phyloP scores from a whole-genome alignment of 2,888 invertebrate species.

The Agrochola lychnidis region DNA sequence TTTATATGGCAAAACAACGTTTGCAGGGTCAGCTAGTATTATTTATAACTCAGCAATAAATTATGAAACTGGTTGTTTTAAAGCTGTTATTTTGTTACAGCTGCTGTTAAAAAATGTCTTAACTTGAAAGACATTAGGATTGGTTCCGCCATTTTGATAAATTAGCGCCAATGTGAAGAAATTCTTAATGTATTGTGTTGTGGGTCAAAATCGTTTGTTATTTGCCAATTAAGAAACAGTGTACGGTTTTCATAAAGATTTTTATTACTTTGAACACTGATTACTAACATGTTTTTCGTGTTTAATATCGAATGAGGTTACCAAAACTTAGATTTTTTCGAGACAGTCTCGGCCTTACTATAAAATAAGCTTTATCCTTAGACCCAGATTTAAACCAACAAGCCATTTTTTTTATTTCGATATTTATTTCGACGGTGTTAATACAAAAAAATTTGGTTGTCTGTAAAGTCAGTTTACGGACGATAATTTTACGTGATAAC shows the following conservation, averaged over 20 bases:
- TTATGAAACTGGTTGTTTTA: slow-evolving; percentile 11
- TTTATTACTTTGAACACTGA: slow-evolving; percentile 27
- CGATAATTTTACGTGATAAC: too few relatives aligned
- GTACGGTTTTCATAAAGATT: slow-evolving; percentile 19
- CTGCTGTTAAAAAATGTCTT: slow-evolving; percentile 10
- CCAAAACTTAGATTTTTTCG: background rate
- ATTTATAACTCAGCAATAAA: background rate
- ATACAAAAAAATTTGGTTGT: too few relatives aligned
- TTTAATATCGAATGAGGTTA: background rate
- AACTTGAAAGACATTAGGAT: slow-evolving; percentile 19
- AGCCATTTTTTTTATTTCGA: background rate
- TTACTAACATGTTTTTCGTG: slow-evolving; percentile 16
- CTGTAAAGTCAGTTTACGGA: too few relatives aligned
- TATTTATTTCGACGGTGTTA: too few relatives aligned
- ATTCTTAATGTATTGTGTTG: slow-evolving; percentile 36
- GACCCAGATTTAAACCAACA: background rate
- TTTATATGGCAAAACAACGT: too few relatives aligned
- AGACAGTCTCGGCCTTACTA: background rate
- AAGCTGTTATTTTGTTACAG: slow-evolving; percentile 15
- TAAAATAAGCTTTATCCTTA: too few relatives aligned
- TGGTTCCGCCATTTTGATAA: slow-evolving; percentile 43
- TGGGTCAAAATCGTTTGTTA: slow-evolving; percentile 14
- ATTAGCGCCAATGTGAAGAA: slow-evolving; percentile 30
- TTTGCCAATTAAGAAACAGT: slow-evolving; percentile 35
- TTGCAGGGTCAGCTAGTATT: too few relatives aligned